Evolutionary conservation across 1,140 invertebrate genomes (phyloP).

Genomic region (Pararge aegeria): DNA sequence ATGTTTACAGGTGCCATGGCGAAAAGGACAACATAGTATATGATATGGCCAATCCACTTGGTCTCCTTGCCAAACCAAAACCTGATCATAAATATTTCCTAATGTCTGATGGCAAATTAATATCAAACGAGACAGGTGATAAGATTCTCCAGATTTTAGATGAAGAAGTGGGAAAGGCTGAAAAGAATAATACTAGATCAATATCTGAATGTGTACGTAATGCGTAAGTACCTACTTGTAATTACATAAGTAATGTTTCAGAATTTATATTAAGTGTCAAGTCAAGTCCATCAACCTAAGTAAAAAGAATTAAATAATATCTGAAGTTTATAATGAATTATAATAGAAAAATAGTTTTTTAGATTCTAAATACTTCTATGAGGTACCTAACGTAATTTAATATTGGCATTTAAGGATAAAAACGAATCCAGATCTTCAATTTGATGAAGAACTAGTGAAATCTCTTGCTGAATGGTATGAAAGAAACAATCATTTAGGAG

Average conservation of each 20-base stretch:
- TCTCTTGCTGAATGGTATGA: constrained; percentile 57
- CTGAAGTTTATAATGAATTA: too few species aligned
- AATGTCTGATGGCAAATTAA: constrained; percentile 51
- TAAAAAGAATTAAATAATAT: too few species aligned
- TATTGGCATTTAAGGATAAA: constrained; percentile 51
- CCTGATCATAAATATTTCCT: constrained; percentile 51
- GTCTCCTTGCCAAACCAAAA: constrained; percentile 72
- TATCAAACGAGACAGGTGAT: constrained; percentile 35
- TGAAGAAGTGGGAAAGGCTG: constrained; percentile 48
- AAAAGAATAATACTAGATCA: constrained; percentile 49
- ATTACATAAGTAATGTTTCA: neutral
- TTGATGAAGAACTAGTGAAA: constrained; percentile 39
- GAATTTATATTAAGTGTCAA: neutral
- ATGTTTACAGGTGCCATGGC: constrained; percentile 84
- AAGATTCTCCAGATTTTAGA: constrained; percentile 37
- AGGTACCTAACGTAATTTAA: too few species aligned
- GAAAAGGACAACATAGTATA: constrained; percentile 86
- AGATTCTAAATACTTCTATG: too few species aligned
- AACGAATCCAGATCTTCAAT: constrained; percentile 43
- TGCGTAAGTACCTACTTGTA: constrained; percentile 51
- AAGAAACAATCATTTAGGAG: constrained; percentile 55
- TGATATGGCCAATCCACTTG: constrained; percentile 81
- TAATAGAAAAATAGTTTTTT: too few species aligned
- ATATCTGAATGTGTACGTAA: constrained; percentile 51
- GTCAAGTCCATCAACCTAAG: too few species aligned